phyloP scores from a whole-genome alignment of 2,797 vertebrate species.

The Australoheros facetus region DNA sequence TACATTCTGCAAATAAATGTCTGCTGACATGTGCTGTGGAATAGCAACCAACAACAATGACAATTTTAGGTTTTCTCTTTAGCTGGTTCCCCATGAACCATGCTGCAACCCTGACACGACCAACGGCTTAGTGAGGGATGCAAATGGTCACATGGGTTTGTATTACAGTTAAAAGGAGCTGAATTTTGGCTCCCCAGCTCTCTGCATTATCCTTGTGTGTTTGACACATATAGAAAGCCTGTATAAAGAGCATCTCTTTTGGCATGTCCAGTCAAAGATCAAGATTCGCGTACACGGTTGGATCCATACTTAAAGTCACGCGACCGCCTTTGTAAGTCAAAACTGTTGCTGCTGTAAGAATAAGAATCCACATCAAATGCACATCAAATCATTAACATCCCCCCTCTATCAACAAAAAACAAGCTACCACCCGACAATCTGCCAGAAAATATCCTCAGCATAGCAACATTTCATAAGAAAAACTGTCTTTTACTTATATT shows the following conservation, averaged over 20 bases:
- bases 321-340: slow-evolving; percentile 1
- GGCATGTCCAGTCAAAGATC: slow-evolving; percentile 10
- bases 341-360: slow-evolving; percentile 10
- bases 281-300: slow-evolving; percentile 1
- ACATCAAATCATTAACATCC: neutral
- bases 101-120: slow-evolving; percentile 2
- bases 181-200: neutral
- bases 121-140: slow-evolving; percentile 4
- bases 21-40: slow-evolving; percentile 75
- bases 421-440: neutral
- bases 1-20: slow-evolving; percentile 93
- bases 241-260: neutral
- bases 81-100: slow-evolving; percentile 1
- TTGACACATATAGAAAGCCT: neutral
- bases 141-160: slow-evolving; percentile 2
- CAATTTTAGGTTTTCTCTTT: slow-evolving; percentile 1
- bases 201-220: neutral
- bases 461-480: neutral
- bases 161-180: slow-evolving; percentile 12
- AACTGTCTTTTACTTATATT: neutral
- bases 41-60: slow-evolving; percentile 4
- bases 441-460: neutral
- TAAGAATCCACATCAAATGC: neutral
- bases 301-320: neutral
- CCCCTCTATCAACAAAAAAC: neutral